Evolutionary conservation across 1,140 invertebrate genomes (phyloP), one percentile per base, ranked within the genome.

Genomic region (Hydropsyche tenuis): DNA sequence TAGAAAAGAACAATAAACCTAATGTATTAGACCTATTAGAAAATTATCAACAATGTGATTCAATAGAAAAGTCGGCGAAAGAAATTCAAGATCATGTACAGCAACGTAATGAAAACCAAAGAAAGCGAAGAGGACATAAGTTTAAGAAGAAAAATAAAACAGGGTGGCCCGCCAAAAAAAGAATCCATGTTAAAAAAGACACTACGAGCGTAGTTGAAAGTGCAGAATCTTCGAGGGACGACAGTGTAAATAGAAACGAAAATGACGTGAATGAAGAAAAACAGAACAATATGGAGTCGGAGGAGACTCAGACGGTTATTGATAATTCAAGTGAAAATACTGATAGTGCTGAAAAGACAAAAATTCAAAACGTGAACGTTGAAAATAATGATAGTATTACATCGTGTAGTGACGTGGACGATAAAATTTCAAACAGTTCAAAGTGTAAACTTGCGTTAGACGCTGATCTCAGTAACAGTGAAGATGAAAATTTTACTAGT

Each of bases 101-200:
- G 20, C 53, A 73, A 18, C 45, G 69, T 12, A 48, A 20, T 18
- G 48, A 23, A 20, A 25, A 53, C 27, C 62, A 45, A 12, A 78
- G 75, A 70, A 70, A 65, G 69, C 27, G 77, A 62, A 79, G 79
- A 69, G 80, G 83, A 0, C 81, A 81, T 12, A 84, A 80, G 66
- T 83, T 84, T 74, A 85, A 85, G 79, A 85, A 85, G 80, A 86
- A 85, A 80, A 86, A 86, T 72, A 79, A 80, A 64, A 86, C 85
- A 0, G 85, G 85, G 3, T 86, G 85, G 85, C 85, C 85, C 1
- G 83, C 77, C 72, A 85, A 85, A 75, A 84, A 78, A 76, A 83
- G 82, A 74, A 77, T 80, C 23, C 65, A 56, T 5, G 83, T 81
- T 45, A 75, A 75, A 30, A 63, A 84, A 82, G 72, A 75, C 65